Evolutionary conservation across 2,888 invertebrate species (phyloP).

Genomic region (Belgica antarctica): DNA sequence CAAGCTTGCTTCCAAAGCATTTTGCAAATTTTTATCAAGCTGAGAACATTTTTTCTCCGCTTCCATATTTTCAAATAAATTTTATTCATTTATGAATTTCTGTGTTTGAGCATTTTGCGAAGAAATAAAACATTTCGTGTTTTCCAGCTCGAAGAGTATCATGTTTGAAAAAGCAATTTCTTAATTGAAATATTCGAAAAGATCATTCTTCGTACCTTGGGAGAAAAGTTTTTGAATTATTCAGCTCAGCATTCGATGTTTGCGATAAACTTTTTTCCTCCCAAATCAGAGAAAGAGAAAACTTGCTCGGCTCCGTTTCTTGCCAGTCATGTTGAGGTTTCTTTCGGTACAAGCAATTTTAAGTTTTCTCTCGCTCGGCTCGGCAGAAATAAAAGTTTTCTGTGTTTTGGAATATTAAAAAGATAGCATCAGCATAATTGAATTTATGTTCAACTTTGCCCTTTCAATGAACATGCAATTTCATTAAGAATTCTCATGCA

Average conservation of each 20-base stretch:
- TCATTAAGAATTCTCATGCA: slow-evolving; percentile 28
- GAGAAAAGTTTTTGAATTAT: slow-evolving; percentile 26
- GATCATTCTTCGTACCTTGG: background rate
- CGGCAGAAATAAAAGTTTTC: background rate
- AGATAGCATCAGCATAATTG: slow-evolving; percentile 32
- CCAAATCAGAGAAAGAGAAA: too few relatives aligned
- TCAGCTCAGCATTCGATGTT: slow-evolving; percentile 19
- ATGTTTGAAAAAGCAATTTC: slow-evolving; percentile 3
- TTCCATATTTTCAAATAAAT: background rate
- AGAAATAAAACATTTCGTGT: background rate
- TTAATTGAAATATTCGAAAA: slow-evolving; percentile 22
- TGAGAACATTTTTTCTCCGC: too few relatives aligned
- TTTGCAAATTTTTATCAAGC: too few relatives aligned
- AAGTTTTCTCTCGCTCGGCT: slow-evolving; percentile 8
- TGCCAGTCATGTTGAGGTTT: slow-evolving; percentile 16
- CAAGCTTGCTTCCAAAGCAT: too few relatives aligned
- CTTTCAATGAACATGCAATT: slow-evolving; percentile 16
- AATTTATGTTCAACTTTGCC: slow-evolving; percentile 32
- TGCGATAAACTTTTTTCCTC: slow-evolving; percentile 11
- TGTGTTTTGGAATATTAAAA: slow-evolving; percentile 3
- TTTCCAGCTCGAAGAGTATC: background rate
- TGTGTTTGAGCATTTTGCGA: background rate
- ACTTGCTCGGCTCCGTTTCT: slow-evolving; percentile 26
- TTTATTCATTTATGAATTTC: background rate
- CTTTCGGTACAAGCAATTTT: slow-evolving; percentile 23